These are phyloP conservation scores for Lutjanus erythropterus DNA, from an alignment of 2,113 vertebrate genomes.

Conservation along the genomic window DNA sequence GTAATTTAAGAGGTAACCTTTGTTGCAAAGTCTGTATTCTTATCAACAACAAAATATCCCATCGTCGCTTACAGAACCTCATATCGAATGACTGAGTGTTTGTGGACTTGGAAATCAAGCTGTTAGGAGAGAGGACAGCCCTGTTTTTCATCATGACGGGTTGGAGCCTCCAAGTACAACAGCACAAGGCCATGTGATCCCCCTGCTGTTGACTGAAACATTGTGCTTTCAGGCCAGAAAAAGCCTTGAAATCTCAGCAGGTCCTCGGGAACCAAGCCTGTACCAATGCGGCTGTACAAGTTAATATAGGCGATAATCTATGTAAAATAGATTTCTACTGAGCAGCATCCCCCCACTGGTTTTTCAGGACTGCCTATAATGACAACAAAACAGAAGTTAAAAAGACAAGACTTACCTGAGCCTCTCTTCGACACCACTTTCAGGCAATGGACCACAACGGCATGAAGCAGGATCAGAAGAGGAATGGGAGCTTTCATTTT, in stretches of 20 bases:
- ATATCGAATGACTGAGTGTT: slow-evolving; percentile 5
- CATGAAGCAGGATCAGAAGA: slow-evolving; percentile 94
- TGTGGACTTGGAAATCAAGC: slow-evolving; percentile 15
- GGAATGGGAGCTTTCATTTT: slow-evolving; percentile 96
- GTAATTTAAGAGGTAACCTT: not conserved
- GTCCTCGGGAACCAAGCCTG: slow-evolving; percentile 12
- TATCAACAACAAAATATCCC: not conserved
- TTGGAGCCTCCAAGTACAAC: not conserved
- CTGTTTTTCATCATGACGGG: slow-evolving; percentile 23
- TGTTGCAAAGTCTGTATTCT: too few species aligned
- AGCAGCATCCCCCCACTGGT: not conserved
- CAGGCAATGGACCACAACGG: slow-evolving; percentile 91
- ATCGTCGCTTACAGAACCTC: slow-evolving; percentile 1
- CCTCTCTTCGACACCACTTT: slow-evolving; percentile 98
- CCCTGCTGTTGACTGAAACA: slow-evolving; percentile 16
- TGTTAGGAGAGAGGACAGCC: slow-evolving; percentile 20
- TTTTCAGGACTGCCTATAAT: not conserved
- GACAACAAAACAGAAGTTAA: not conserved
- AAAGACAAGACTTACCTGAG: slow-evolving; percentile 89
- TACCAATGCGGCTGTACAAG: too few species aligned
- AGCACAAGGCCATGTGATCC: slow-evolving; percentile 7
- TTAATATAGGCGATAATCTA: too few species aligned
- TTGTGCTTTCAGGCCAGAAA: not conserved
- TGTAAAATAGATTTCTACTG: not conserved
- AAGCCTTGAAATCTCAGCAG: not conserved